A percentile compares a stretch with the other conserved stretches of the same genome.
Conservation (phyloP, 2,888 invertebrate species). For the Branchipolynoe longqiensis region DNA sequence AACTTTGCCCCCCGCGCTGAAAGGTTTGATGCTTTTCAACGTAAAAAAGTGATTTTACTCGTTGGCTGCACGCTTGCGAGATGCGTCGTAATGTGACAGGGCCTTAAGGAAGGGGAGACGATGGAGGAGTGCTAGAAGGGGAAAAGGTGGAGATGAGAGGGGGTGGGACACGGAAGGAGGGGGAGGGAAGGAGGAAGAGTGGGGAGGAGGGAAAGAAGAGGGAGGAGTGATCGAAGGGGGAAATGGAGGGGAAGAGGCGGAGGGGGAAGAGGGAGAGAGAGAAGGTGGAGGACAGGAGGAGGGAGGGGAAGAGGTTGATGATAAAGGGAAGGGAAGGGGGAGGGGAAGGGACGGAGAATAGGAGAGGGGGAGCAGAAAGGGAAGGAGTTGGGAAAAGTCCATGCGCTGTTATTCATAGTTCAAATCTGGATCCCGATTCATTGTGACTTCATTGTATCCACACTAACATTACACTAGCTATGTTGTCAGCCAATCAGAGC, state of each 20-base stretch:
- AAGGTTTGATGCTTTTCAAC: too few species aligned
- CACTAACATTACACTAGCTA: too few species aligned
- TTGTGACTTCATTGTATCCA: too few species aligned
- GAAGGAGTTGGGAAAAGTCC: too few species aligned
- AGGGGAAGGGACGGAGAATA: not conserved
- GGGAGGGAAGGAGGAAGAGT: conserved; percentile 10
- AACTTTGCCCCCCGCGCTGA: too few species aligned
- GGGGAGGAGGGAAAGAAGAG: conserved; percentile 23
- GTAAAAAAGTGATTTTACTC: too few species aligned
- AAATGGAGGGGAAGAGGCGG: conserved; percentile 48
- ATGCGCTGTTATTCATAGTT: too few species aligned
- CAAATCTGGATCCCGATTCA: too few species aligned
- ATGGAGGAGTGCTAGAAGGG: conserved; percentile 2
- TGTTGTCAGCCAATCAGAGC: too few species aligned
- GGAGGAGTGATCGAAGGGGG: conserved; percentile 30
- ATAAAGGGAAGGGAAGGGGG: not conserved
- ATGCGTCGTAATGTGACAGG: too few species aligned
- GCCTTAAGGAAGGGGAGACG: not conserved
- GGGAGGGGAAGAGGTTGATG: not conserved
- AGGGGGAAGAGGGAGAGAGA: conserved; percentile 11
- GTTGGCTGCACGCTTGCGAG: too few species aligned
- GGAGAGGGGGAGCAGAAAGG: too few species aligned
- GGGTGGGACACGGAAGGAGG: conserved; percentile 3
- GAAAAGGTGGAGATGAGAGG: conserved; percentile 33
- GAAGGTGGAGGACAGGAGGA: not conserved